Conservation (phyloP, 2,888 invertebrate genomes). For the Nebria salina region DNA sequence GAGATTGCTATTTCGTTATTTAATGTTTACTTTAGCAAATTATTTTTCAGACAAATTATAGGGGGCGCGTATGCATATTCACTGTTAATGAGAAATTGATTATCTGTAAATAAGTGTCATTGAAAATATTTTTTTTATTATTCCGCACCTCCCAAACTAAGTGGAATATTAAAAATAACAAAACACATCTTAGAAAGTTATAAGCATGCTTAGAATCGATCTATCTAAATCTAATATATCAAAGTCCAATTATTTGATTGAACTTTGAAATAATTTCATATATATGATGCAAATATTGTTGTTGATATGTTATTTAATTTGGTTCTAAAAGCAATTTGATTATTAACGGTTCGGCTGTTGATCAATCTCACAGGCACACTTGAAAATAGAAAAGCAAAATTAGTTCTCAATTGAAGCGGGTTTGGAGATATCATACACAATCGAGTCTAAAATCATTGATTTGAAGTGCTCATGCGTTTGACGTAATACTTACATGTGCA, state of each 20-base stretch:
- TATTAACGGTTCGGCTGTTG: neutral
- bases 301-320: too few species aligned
- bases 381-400: neutral
- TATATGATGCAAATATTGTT: too few species aligned
- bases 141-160: too few species aligned
- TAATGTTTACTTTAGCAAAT: neutral
- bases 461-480: neutral
- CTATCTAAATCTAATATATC: too few species aligned
- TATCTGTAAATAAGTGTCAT: neutral
- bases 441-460: neutral
- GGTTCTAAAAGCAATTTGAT: too few species aligned
- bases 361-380: neutral
- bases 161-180: too few species aligned
- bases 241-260: too few species aligned
- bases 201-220: too few species aligned
- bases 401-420: neutral
- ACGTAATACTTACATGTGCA: neutral
- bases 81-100: neutral
- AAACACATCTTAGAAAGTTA: too few species aligned
- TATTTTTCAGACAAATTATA: neutral
- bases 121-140: too few species aligned
- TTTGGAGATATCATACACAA: neutral
- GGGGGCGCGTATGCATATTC: neutral
- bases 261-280: too few species aligned
- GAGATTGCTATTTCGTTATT: constrained; percentile 3